Evolutionary conservation across 2,888 invertebrate species (phyloP).

Genomic region (Mythimna albipuncta): DNA sequence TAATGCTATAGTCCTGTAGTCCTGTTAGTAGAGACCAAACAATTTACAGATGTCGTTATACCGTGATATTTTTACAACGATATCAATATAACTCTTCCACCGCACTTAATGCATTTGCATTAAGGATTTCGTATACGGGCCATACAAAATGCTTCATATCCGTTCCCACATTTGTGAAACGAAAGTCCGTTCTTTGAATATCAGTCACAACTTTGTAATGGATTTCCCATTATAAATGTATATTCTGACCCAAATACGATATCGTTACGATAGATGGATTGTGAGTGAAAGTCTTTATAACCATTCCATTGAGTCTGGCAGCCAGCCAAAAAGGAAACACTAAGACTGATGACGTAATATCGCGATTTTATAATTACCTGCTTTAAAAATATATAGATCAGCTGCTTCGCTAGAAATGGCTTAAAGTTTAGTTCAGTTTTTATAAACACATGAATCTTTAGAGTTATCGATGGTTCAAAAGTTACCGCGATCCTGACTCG

Average conservation of each 20-base stretch:
- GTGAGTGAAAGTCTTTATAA: slow-evolving; percentile 51
- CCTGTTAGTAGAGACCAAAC: too few relatives aligned
- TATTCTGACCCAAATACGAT: slow-evolving; percentile 53
- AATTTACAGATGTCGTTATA: background rate
- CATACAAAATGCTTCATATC: slow-evolving; percentile 28
- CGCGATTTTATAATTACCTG: slow-evolving; percentile 42
- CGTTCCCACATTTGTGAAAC: slow-evolving; percentile 28
- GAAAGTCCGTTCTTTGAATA: slow-evolving; percentile 25
- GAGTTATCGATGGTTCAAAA: background rate
- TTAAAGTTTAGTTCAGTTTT: background rate
- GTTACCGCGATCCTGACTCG: background rate
- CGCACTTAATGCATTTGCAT: slow-evolving; percentile 41
- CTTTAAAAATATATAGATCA: slow-evolving; percentile 35
- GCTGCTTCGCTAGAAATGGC: background rate
- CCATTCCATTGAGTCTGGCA: slow-evolving; percentile 44
- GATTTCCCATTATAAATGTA: slow-evolving; percentile 49
- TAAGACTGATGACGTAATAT: slow-evolving; percentile 14
- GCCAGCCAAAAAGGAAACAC: slow-evolving; percentile 51
- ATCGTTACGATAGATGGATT: slow-evolving; percentile 36
- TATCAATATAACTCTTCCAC: background rate
- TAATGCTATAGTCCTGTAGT: too few relatives aligned
- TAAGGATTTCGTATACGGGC: slow-evolving; percentile 14
- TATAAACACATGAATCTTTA: too few relatives aligned
- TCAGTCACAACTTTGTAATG: slow-evolving; percentile 45
- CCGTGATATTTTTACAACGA: background rate